Evolutionary conservation across 2,888 invertebrate genomes (phyloP).

Genomic region (Autographa gamma): DNA sequence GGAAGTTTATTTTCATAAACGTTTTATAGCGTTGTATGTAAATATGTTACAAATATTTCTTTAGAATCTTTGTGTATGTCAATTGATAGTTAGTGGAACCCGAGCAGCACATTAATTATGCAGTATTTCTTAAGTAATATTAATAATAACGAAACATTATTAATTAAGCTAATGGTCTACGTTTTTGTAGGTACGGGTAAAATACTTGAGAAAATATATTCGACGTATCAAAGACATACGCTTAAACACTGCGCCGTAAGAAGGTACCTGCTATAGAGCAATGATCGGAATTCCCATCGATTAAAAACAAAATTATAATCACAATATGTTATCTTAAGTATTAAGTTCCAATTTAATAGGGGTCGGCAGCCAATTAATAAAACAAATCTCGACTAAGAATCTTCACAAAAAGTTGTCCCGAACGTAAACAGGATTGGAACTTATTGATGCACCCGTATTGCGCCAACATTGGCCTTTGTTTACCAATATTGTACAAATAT

Average conservation of each 20-base stretch:
- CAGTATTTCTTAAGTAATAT: no score
- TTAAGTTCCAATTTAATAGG: constrained; percentile 8
- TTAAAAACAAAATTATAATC: background rate
- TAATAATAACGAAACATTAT: no score
- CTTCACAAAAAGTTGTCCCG: constrained; percentile 12
- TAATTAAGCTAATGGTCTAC: no score
- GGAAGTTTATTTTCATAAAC: no score
- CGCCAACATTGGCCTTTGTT: constrained; percentile 59
- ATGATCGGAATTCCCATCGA: constrained; percentile 5
- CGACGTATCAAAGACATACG: background rate
- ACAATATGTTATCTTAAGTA: constrained; percentile 1
- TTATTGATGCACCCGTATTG: constrained; percentile 49
- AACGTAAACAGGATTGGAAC: background rate
- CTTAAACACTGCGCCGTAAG: background rate
- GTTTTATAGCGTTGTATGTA: no score
- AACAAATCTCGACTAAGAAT: constrained; percentile 24
- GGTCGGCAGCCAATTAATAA: constrained; percentile 32
- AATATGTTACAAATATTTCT: no score
- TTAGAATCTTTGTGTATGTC: no score
- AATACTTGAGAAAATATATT: no score
- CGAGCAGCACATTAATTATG: no score
- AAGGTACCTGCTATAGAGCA: background rate
- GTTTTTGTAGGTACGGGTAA: no score
- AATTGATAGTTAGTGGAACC: no score
- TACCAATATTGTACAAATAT: constrained; percentile 54